These are phyloP conservation scores for Pandemis corylana DNA, from an alignment of 2,888 invertebrate species.

Conservation along the genomic window DNA sequence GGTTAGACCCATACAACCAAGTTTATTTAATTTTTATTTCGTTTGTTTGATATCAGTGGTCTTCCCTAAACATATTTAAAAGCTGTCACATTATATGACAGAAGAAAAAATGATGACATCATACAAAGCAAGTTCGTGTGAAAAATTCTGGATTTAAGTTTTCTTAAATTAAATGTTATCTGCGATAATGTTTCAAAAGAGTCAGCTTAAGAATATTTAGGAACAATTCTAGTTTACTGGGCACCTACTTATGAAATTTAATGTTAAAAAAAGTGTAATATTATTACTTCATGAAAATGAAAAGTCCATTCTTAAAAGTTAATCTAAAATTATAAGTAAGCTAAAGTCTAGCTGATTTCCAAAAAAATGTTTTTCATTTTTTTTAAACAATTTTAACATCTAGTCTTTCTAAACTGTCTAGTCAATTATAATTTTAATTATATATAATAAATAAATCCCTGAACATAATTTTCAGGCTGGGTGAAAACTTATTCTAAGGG, in stretches of 20 bases:
- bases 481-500: conserved; percentile 52
- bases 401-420: conserved; percentile 52
- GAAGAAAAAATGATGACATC: background rate
- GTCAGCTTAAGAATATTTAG: background rate
- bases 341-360: background rate
- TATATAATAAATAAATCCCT: conserved; percentile 44
- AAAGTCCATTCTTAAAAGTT: background rate
- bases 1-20: background rate
- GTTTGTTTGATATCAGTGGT: background rate
- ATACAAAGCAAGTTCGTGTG: background rate
- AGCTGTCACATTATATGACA: background rate
- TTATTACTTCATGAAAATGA: conserved; percentile 1
- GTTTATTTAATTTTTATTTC: background rate
- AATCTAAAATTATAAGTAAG: background rate
- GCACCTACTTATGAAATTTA: background rate
- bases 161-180: background rate
- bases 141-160: background rate
- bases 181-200: background rate
- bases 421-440: conserved; percentile 54
- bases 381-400: background rate
- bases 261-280: background rate
- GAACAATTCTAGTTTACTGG: conserved; percentile 8
- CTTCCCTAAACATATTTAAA: background rate
- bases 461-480: conserved; percentile 73
- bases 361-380: background rate